phyloP scores from a whole-genome alignment of 2,113 vertebrate species.

The Salvelinus sp. region DNA sequence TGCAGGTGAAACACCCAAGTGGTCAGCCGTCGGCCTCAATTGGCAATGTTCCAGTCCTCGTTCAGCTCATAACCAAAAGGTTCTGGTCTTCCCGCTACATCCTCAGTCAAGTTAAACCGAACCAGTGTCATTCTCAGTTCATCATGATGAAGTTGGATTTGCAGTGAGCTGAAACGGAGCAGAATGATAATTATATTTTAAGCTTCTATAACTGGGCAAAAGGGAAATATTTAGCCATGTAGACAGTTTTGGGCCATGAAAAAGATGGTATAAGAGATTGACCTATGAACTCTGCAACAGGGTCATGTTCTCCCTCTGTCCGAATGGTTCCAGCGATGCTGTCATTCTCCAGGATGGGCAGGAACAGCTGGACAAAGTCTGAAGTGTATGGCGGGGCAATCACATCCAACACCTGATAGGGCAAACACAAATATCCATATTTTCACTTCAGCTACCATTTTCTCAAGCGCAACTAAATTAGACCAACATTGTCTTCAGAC shows the following conservation, averaged over 20 bases:
- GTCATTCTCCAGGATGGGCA: constrained; percentile 95
- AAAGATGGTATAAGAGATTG: constrained; percentile 28
- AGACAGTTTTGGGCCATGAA: neutral
- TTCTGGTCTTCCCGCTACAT: neutral
- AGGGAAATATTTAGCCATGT: neutral
- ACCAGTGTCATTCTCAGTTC: constrained; percentile 66
- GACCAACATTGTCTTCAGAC: neutral
- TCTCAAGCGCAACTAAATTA: neutral
- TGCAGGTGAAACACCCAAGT: too few species aligned
- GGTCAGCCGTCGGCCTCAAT: neutral
- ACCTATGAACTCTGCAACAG: constrained; percentile 96
- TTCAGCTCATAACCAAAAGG: neutral
- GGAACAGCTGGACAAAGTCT: constrained; percentile 96
- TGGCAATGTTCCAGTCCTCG: neutral
- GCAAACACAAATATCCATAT: neutral
- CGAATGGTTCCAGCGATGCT: constrained; percentile 98
- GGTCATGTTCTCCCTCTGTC: constrained; percentile 91
- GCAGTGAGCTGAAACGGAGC: constrained; percentile 85
- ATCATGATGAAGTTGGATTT: constrained; percentile 98
- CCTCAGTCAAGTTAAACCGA: neutral
- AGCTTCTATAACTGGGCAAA: neutral
- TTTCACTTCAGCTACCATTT: neutral
- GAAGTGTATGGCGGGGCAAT: constrained; percentile 95
- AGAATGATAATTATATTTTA: neutral
- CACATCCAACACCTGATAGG: constrained; percentile 88